phyloP scores from a whole-genome alignment of 2,888 invertebrate species.

The Ormia ochracea region DNA sequence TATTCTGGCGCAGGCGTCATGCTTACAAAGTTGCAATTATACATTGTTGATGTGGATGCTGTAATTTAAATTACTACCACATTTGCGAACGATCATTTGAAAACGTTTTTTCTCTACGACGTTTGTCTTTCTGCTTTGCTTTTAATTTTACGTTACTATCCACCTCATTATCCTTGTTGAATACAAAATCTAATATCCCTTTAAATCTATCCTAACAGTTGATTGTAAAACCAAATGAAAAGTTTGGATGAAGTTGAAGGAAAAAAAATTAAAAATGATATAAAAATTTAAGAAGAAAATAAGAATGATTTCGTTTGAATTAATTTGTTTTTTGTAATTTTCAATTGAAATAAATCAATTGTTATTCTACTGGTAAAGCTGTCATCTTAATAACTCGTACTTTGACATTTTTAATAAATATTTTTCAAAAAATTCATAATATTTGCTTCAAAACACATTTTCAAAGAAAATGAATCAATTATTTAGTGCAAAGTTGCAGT shows the following conservation, averaged over 20 bases:
- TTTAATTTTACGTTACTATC: not conserved
- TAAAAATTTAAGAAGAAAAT: not conserved
- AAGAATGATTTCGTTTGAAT: not conserved
- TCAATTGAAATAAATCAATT: too few relatives aligned
- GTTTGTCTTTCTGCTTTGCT: not conserved
- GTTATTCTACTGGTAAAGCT: too few relatives aligned
- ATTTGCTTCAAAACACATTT: too few relatives aligned
- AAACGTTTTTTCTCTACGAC: not conserved
- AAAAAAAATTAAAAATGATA: not conserved
- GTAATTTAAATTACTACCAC: conserved; percentile 28
- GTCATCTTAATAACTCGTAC: too few relatives aligned
- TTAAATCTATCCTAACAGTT: not conserved
- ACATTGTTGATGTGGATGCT: conserved; percentile 14
- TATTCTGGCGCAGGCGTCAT: conserved; percentile 47
- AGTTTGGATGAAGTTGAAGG: not conserved
- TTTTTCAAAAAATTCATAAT: too few relatives aligned
- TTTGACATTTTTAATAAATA: too few relatives aligned
- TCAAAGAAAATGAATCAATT: too few relatives aligned
- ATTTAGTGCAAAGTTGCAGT: too few relatives aligned
- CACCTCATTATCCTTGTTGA: conserved; percentile 27
- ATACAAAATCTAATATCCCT: conserved; percentile 4
- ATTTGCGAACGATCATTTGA: conserved; percentile 28
- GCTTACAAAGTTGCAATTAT: conserved; percentile 25
- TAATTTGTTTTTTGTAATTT: too few relatives aligned
- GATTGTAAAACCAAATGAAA: not conserved